phyloP scores from a whole-genome alignment of 1,140 invertebrate genomes.

The Neotoxoptera formosana region DNA sequence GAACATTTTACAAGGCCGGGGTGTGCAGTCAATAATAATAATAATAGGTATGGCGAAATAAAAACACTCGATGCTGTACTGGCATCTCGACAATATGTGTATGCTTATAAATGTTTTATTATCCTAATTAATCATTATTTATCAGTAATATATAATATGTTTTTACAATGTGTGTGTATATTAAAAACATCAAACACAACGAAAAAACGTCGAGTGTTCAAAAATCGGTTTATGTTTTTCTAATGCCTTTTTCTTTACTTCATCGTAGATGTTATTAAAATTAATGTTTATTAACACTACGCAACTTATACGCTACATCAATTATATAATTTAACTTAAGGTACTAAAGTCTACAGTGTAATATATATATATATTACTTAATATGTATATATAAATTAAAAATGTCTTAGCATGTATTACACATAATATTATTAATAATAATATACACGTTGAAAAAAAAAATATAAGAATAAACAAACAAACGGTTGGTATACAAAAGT shows the following conservation, averaged over 20 bases:
- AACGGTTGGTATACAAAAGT: not conserved
- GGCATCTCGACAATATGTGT: not conserved
- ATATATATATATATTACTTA: not conserved
- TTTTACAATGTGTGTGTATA: not conserved
- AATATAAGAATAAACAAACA: not conserved
- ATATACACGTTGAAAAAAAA: not conserved
- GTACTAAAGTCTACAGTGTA: not conserved
- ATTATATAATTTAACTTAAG: constrained; percentile 14
- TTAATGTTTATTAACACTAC: not conserved
- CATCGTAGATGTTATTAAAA: not conserved
- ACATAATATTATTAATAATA: not conserved
- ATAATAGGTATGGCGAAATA: too few species aligned
- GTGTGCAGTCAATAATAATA: too few species aligned
- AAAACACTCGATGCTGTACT: not conserved
- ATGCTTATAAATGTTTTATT: constrained; percentile 43
- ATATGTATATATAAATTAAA: constrained; percentile 16
- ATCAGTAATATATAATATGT: constrained; percentile 7
- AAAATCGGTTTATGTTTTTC: constrained; percentile 17
- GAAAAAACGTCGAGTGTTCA: not conserved
- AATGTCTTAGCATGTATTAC: not conserved
- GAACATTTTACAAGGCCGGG: too few species aligned
- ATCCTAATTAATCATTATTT: constrained; percentile 7
- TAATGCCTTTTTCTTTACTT: constrained; percentile 21
- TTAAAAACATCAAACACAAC: not conserved
- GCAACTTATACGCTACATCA: not conserved